A percentile compares a stretch with the other conserved stretches of the same genome.
phyloP scores from a whole-genome alignment of 2,113 vertebrate species.

The Anoplopoma fimbria region DNA sequence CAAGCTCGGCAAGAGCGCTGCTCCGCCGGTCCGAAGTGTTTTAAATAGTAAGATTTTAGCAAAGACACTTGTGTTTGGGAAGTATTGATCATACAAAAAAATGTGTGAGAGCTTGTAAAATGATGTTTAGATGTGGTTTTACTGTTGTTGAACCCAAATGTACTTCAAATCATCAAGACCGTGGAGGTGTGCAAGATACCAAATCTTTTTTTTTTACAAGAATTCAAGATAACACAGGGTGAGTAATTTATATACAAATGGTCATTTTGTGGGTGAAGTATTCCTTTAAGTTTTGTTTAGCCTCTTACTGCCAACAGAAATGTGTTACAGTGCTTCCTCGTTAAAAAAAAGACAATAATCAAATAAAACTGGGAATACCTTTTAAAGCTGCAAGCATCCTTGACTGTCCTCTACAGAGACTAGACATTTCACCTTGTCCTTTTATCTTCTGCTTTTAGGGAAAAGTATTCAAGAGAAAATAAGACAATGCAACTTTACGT shows the following conservation, averaged over 20 bases:
- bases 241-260: no score
- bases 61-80: neutral
- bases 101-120: no score
- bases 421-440: conserved; percentile 55
- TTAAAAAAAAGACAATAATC: neutral
- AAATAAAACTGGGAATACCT: conserved; percentile 24
- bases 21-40: no score
- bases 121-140: no score
- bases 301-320: no score
- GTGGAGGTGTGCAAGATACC: no score
- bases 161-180: no score
- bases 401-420: conserved; percentile 45
- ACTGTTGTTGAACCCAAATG: no score
- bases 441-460: conserved; percentile 23
- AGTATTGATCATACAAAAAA: neutral
- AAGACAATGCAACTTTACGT: conserved; percentile 8
- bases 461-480: conserved; percentile 2
- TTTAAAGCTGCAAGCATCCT: conserved; percentile 55
- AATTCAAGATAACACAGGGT: neutral
- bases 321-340: neutral
- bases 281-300: no score
- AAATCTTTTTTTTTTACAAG: no score
- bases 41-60: neutral
- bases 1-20: neutral
- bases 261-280: neutral